phyloP scores from a whole-genome alignment of 2,113 vertebrate genomes.

The Heptranchias perlo region DNA sequence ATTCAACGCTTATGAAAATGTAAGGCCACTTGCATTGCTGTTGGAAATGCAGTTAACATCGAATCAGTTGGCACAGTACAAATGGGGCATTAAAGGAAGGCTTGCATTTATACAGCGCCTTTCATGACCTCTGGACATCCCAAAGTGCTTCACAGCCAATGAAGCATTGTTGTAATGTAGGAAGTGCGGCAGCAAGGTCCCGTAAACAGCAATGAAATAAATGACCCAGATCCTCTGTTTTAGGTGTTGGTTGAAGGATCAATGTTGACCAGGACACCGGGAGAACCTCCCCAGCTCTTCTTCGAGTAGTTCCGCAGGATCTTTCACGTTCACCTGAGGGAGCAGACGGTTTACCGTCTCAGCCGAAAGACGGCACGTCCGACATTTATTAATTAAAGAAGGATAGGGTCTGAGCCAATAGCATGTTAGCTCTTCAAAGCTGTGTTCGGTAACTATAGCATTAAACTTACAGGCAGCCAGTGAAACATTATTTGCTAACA shows the following conservation, averaged over 20 bases:
- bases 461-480: neutral
- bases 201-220: too few species aligned
- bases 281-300: too few species aligned
- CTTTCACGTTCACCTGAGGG: neutral
- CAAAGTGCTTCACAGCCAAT: neutral
- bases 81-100: neutral
- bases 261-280: too few species aligned
- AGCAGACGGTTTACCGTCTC: neutral
- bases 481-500: neutral
- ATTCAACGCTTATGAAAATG: neutral
- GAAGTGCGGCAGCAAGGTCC: too few species aligned
- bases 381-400: neutral
- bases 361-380: neutral
- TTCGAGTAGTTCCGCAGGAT: too few species aligned
- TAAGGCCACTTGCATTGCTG: neutral
- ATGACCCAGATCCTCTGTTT: too few species aligned
- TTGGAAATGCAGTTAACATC: neutral
- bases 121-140: neutral
- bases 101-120: neutral
- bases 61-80: neutral
- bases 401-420: neutral
- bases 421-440: neutral
- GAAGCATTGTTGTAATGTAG: neutral
- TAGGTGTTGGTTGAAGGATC: too few species aligned
- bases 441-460: too few species aligned